phyloP scores from a whole-genome alignment of 2,797 vertebrate species.

The Adrianichthys oophorus region DNA sequence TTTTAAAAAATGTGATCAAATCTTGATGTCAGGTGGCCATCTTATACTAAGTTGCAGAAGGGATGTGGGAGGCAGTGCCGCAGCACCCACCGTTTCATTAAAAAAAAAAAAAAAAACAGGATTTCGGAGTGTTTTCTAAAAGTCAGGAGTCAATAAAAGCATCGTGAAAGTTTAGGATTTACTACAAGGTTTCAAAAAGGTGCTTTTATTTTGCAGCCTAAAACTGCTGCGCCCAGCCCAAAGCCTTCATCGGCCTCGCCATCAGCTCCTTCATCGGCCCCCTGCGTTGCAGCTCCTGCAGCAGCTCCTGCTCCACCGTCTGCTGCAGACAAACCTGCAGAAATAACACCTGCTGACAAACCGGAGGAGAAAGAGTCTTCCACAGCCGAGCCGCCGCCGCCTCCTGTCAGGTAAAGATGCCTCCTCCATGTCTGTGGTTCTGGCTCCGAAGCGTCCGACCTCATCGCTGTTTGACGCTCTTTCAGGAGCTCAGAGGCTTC shows the following conservation, averaged over 20 bases:
- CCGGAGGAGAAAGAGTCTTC: constrained; percentile 74
- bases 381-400: constrained; percentile 59
- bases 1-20: too few species aligned
- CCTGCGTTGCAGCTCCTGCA: constrained; percentile 61
- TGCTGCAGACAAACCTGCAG: constrained; percentile 67
- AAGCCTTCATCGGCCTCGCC: constrained; percentile 39
- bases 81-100: too few species aligned
- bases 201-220: constrained; percentile 74
- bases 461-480: constrained; percentile 43
- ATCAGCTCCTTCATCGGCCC: constrained; percentile 17
- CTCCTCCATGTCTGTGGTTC: constrained; percentile 1
- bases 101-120: too few species aligned
- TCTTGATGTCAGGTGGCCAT: too few species aligned
- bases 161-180: too few species aligned
- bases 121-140: too few species aligned
- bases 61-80: too few species aligned
- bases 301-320: constrained; percentile 61
- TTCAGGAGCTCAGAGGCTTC: constrained; percentile 81
- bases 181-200: neutral
- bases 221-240: constrained; percentile 74
- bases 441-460: too few species aligned
- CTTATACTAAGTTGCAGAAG: too few species aligned
- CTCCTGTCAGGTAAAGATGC: constrained; percentile 45
- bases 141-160: too few species aligned
- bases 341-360: constrained; percentile 72